These are phyloP conservation scores for Arion vulgaris DNA, from an alignment of 1,140 invertebrate genomes.

Conservation along the genomic window DNA sequence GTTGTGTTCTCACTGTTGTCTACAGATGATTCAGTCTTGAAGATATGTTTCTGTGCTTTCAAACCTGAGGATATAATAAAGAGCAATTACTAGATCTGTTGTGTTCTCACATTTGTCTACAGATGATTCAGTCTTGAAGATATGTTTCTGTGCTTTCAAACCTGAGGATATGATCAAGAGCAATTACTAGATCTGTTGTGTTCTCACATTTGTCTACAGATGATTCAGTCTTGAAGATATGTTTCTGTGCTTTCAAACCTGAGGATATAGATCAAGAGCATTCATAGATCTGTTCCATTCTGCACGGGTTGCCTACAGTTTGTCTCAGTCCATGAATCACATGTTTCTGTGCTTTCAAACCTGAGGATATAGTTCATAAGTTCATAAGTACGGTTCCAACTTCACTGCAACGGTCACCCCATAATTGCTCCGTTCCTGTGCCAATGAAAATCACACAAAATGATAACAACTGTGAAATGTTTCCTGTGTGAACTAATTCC, in stretches of 20 bases:
- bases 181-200: slow-evolving; percentile 60
- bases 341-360: slow-evolving; percentile 53
- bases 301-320: slow-evolving; percentile 46
- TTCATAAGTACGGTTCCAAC: no score
- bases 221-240: slow-evolving; percentile 53
- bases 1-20: slow-evolving; percentile 51
- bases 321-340: slow-evolving; percentile 51
- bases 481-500: no score
- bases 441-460: no score
- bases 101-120: slow-evolving; percentile 46
- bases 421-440: no score
- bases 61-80: slow-evolving; percentile 65
- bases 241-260: slow-evolving; percentile 55
- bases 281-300: slow-evolving; percentile 57
- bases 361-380: slow-evolving; percentile 64
- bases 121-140: slow-evolving; percentile 49
- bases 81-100: slow-evolving; percentile 60
- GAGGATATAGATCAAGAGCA: slow-evolving; percentile 61
- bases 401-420: no score
- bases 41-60: slow-evolving; percentile 50
- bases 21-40: slow-evolving; percentile 46
- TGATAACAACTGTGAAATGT: no score
- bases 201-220: slow-evolving; percentile 45
- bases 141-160: slow-evolving; percentile 51
- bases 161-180: slow-evolving; percentile 56